Conservation (phyloP, 2,888 invertebrate species). For the Rhimphoctona megacephalus region DNA sequence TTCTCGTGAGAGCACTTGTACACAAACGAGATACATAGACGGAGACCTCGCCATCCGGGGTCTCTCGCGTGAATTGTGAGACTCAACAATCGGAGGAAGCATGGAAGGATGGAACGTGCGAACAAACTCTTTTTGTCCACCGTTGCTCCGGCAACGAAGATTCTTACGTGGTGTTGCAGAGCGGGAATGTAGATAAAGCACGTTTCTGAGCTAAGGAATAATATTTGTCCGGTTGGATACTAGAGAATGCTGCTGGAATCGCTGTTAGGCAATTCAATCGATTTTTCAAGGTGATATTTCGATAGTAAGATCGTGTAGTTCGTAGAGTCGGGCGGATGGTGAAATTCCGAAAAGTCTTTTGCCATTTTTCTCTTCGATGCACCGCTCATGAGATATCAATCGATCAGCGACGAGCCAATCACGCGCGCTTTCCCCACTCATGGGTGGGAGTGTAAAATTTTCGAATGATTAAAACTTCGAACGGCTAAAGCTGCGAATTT, state of each 20-base stretch:
- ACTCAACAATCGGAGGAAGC: conserved; percentile 65
- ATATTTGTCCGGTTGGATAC: not conserved
- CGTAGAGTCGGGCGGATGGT: not conserved
- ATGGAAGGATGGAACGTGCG: conserved; percentile 64
- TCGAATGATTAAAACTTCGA: too few relatives aligned
- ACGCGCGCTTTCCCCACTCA: not conserved
- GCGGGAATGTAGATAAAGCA: not conserved
- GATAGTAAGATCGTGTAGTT: not conserved
- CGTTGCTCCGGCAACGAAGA: conserved; percentile 1
- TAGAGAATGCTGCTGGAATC: not conserved
- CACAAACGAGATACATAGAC: conserved; percentile 27
- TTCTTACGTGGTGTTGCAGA: not conserved
- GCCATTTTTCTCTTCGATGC: not conserved
- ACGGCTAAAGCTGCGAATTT: too few relatives aligned
- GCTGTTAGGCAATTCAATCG: not conserved
- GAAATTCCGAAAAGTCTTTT: not conserved
- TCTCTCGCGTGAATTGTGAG: conserved; percentile 41
- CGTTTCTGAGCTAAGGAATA: not conserved
- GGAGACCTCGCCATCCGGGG: conserved; percentile 26
- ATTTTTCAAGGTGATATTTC: not conserved
- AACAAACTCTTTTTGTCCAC: conserved; percentile 44
- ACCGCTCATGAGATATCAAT: conserved; percentile 4
- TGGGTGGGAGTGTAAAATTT: too few relatives aligned
- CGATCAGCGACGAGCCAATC: not conserved
- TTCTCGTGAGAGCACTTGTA: conserved; percentile 11